Evolutionary conservation across 2,797 vertebrate genomes (phyloP).

Genomic region (Dendrocincla tyrannina): DNA sequence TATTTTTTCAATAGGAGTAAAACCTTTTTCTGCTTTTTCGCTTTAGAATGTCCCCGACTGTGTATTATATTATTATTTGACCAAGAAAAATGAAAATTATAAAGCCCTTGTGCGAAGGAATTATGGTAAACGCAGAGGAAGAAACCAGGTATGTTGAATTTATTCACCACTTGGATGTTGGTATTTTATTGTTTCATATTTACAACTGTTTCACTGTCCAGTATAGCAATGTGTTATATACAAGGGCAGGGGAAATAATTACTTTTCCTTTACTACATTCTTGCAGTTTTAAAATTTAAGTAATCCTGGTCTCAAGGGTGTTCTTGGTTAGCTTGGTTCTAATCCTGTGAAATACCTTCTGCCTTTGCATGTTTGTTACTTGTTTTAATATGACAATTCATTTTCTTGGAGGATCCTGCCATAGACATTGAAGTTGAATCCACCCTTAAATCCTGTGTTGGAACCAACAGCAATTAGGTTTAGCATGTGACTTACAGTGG

Average conservation of each 20-base stretch:
- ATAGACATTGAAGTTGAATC: not conserved
- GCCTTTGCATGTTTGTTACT: not conserved
- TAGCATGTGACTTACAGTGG: not conserved
- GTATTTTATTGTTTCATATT: not conserved
- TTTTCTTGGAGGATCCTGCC: not conserved
- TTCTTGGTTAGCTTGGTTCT: not conserved
- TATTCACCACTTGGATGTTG: not conserved
- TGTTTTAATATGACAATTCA: not conserved
- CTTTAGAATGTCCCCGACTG: constrained; percentile 94
- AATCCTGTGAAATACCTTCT: not conserved
- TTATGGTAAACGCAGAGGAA: constrained; percentile 91
- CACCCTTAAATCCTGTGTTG: not conserved
- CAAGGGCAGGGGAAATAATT: not conserved
- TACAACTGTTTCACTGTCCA: not conserved
- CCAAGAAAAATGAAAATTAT: constrained; percentile 99
- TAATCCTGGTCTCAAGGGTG: not conserved
- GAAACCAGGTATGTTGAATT: constrained; percentile 87
- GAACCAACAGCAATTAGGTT: constrained; percentile 4
- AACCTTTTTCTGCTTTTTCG: not conserved
- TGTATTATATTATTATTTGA: constrained; percentile 97
- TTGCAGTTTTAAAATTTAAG: not conserved
- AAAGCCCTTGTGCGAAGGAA: constrained; percentile 96
- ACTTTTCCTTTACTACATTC: not conserved
- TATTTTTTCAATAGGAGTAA: not conserved
- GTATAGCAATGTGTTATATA: not conserved